These are phyloP conservation scores for Aurelia aurita DNA, from an alignment of 30 jellyfish, hydroid and myxozoan species.

Conservation along the genomic window DNA sequence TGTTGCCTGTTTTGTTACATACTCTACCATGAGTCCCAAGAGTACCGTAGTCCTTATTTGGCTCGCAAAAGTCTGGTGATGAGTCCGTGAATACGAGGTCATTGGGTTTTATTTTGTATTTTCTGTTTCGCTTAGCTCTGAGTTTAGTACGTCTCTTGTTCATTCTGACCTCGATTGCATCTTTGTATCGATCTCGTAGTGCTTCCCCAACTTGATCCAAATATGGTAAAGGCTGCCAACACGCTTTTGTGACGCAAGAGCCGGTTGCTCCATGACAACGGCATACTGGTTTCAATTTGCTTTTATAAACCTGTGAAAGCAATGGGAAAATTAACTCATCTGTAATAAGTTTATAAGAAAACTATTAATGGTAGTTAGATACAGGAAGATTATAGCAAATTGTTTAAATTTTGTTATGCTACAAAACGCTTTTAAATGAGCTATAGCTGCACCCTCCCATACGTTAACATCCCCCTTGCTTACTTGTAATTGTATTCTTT, in stretches of 20 bases:
- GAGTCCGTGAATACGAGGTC: conserved; percentile 73
- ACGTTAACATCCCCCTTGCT: no score
- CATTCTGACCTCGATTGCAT: conserved; percentile 72
- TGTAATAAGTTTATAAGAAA: no score
- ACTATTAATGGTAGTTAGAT: no score
- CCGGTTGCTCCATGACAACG: conserved; percentile 86
- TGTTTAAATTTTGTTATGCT: no score
- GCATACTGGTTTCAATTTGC: conserved; percentile 52
- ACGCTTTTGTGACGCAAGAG: conserved; percentile 81
- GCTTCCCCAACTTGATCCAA: conserved; percentile 56
- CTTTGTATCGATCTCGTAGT: conserved; percentile 58
- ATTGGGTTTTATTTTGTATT: conserved; percentile 27
- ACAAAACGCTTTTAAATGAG: no score
- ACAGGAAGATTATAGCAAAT: no score
- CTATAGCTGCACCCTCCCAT: no score
- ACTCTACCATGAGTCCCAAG: conserved; percentile 84
- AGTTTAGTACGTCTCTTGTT: conserved; percentile 69
- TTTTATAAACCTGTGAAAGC: conserved; percentile 46
- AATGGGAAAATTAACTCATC: no score
- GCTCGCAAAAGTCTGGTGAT: conserved; percentile 93
- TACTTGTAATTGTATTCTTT: no score
- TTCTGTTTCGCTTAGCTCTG: conserved; percentile 52
- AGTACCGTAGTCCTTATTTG: conserved; percentile 63
- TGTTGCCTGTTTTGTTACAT: conserved; percentile 71
- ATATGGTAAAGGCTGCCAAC: conserved; percentile 83